Conservation (phyloP, 2,797 vertebrate genomes). For the Onychomys torridus region DNA sequence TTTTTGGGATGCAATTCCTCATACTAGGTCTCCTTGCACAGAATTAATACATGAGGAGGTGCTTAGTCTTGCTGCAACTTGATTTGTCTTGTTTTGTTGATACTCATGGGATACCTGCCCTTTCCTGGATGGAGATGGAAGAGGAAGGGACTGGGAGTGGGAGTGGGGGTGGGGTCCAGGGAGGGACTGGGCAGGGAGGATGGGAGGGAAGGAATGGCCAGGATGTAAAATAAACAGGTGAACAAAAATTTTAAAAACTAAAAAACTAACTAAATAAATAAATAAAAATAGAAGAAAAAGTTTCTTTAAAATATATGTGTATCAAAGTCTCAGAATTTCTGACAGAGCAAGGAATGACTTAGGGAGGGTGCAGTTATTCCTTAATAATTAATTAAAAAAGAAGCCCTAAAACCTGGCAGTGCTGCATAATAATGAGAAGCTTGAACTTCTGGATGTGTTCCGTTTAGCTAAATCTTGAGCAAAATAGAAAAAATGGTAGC, state of each 20-base stretch:
- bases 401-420: not conserved
- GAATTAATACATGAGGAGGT: not conserved
- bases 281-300: not conserved
- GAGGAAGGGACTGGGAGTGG: too few species aligned
- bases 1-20: not conserved
- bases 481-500: not conserved
- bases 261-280: not conserved
- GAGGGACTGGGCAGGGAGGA: not conserved
- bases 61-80: not conserved
- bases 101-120: not conserved
- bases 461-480: not conserved
- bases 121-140: not conserved
- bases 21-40: not conserved
- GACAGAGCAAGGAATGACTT: not conserved
- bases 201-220: not conserved
- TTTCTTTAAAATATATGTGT: not conserved
- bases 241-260: not conserved
- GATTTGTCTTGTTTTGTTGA: not conserved
- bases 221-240: not conserved
- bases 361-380: not conserved
- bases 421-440: not conserved
- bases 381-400: constrained; percentile 50
- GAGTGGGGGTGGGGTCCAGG: too few species aligned
- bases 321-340: constrained; percentile 8
- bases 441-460: not conserved